Conservation (phyloP, 2,113 vertebrate genomes). For the Himantopus leucocephalus region DNA sequence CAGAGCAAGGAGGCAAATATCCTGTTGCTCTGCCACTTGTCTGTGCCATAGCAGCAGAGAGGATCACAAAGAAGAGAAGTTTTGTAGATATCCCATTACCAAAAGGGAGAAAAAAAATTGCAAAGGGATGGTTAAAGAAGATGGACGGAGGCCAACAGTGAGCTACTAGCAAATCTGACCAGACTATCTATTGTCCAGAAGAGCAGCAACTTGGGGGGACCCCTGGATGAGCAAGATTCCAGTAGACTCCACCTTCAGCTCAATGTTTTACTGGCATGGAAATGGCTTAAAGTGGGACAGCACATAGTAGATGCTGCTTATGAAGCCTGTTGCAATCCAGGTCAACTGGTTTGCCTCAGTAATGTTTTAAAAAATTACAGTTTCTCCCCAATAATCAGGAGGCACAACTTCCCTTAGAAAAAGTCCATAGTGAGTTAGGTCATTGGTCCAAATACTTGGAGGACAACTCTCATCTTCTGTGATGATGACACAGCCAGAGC, state of each 20-base stretch:
- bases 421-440: constrained; percentile 1
- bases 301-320: background rate
- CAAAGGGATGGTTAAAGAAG: background rate
- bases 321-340: constrained; percentile 33
- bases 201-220: background rate
- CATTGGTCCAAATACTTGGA: constrained; percentile 24
- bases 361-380: constrained; percentile 4
- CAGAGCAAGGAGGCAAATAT: constrained; percentile 12
- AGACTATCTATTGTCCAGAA: constrained; percentile 13
- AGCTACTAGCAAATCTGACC: constrained; percentile 9
- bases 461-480: background rate
- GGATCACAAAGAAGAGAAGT: background rate
- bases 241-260: constrained; percentile 29
- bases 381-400: constrained; percentile 54
- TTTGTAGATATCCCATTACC: background rate
- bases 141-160: constrained; percentile 17
- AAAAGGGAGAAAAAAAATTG: background rate
- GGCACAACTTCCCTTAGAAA: constrained; percentile 53
- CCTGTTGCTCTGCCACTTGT: background rate
- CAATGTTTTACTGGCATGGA: constrained; percentile 45
- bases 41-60: background rate
- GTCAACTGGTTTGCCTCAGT: constrained; percentile 31
- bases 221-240: constrained; percentile 25
- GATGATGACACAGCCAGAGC: background rate
- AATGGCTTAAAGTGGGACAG: constrained; percentile 43